Percentiles rank a stretch among this genome's conserved stretches.
Conservation (phyloP, 2,113 vertebrate genomes). For the Lagopus muta region DNA sequence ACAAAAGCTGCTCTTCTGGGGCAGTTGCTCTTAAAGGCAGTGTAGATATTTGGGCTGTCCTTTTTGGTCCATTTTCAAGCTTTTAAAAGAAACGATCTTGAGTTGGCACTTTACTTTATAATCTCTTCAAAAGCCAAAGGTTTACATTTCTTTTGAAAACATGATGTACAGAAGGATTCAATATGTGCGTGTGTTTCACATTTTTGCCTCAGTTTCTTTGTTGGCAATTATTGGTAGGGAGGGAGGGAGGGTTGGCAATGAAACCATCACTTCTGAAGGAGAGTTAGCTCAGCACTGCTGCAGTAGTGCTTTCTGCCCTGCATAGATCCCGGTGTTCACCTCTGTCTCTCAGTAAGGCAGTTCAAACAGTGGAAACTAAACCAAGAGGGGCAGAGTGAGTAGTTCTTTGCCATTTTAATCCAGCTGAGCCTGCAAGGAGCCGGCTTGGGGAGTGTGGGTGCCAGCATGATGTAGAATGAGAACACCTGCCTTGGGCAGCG, state of each 20-base stretch:
- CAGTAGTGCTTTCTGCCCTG: background rate
- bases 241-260: background rate
- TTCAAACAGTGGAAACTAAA: background rate
- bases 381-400: background rate
- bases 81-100: background rate
- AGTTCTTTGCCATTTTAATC: background rate
- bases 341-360: background rate
- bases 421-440: background rate
- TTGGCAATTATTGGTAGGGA: background rate
- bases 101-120: background rate
- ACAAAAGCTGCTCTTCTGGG: slow-evolving; percentile 9
- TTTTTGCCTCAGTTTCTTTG: background rate
- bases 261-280: background rate
- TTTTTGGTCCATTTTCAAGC: rapidly evolving
- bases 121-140: background rate
- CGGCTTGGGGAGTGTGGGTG: background rate
- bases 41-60: background rate
- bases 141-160: background rate
- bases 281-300: background rate
- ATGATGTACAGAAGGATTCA: background rate
- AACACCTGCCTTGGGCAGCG: background rate
- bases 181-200: background rate
- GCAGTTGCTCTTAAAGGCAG: background rate
- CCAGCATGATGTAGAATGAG: background rate
- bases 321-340: rapidly evolving